Conservation (phyloP, 2,113 vertebrate genomes). For the Ardeotis arabs region DNA sequence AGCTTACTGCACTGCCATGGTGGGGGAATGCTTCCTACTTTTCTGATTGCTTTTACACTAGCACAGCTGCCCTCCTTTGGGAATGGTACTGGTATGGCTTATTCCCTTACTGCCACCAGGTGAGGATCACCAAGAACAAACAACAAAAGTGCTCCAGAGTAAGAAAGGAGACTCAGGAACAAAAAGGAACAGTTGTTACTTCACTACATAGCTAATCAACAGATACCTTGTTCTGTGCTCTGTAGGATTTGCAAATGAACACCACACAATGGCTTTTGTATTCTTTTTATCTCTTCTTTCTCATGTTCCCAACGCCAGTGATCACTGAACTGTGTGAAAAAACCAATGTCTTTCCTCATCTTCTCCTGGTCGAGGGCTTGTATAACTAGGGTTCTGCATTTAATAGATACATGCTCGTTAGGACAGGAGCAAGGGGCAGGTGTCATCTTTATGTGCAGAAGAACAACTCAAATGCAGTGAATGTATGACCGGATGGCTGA, state of each 20-base stretch:
- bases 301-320: neutral
- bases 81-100: neutral
- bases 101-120: neutral
- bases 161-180: neutral
- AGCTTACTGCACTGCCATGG: neutral
- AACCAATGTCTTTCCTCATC: neutral
- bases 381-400: neutral
- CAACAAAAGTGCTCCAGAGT: neutral
- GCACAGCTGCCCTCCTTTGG: neutral
- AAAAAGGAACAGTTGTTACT: neutral
- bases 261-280: neutral
- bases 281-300: neutral
- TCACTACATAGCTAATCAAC: neutral
- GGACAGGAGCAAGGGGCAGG: neutral
- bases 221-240: neutral
- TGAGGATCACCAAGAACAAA: neutral
- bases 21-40: neutral
- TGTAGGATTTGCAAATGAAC: neutral
- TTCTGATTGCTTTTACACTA: neutral
- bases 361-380: neutral
- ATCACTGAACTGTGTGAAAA: neutral
- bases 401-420: neutral
- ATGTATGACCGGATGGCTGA: neutral
- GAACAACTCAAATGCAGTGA: neutral
- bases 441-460: neutral